Base-by-base conservation (phyloP, 2,113 vertebrate species). In the Colossoma macropomum region DNA sequence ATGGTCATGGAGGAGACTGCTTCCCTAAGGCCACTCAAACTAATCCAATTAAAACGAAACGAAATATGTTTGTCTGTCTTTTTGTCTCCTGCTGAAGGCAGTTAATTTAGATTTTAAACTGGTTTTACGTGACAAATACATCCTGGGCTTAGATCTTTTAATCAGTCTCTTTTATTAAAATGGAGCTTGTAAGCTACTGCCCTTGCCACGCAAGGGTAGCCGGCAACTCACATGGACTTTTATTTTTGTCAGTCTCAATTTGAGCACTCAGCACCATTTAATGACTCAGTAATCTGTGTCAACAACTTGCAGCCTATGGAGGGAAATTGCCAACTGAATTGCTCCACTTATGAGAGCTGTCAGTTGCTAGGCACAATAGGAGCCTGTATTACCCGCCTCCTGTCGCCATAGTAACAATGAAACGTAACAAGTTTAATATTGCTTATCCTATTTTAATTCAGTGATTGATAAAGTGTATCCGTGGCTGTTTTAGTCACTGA, bases 371-470 rank as follows among this genome's bases (percentile, higher is more conserved):
- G 71, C 60, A 70, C 59, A 83, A 52, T 32, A 16, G 68, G 75
- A 74, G 70, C 70, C 62, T 75, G 77, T 45, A 54, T 86, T 79
- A 83, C 80, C 80, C 80, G n/a, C 73, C 38, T 75, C 11, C 27
- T 45, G 84, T 86, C 80, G 48, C 85, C 80, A 86, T 86, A 75
- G 85, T 83, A 79, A 79, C 85, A 86, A 75, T 73, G 76, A 78
- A 50, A 79, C 25, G 65, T 83, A 62, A 75, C 48, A 60, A 62
- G 45, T 75, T 48, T 59, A 70, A 79, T 75, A 27, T 63, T 23
- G 23, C 68, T 71, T 45, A n/a, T 38, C 27, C 32, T 41, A 13
- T 21, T 45, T 41, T 25, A 69, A 71, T 41, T 41, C 38, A 71
- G 21, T 11, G 19, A 71, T 38, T 71, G 19, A 71, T 71, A 41